Percentiles rank a stretch among this genome's conserved stretches.
Conservation (phyloP, 2,888 invertebrate species). For the Cecidostiba fungosa region DNA sequence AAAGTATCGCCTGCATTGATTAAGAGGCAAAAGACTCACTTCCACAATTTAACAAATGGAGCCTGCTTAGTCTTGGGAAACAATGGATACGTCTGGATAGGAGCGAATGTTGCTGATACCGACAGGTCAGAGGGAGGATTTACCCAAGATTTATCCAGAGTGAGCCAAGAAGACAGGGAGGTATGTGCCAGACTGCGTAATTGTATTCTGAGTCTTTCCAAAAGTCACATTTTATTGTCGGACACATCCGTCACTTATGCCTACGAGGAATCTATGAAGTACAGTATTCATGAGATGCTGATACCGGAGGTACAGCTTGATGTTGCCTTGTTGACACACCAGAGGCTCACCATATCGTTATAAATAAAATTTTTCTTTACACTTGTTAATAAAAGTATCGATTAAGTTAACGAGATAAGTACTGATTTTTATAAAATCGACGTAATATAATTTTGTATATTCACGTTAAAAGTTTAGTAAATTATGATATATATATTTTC, state of each 20-base stretch:
- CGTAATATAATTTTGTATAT: not conserved
- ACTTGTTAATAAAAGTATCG: constrained; percentile 1
- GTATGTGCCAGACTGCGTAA: constrained; percentile 94
- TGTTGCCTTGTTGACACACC: constrained; percentile 89
- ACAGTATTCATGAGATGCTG: constrained; percentile 88
- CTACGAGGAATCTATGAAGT: constrained; percentile 93
- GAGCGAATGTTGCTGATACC: constrained; percentile 85
- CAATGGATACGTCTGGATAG: constrained; percentile 98
- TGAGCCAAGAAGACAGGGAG: constrained; percentile 88
- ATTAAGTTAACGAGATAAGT: not conserved
- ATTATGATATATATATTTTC: not conserved
- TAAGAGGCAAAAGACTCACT: constrained; percentile 96
- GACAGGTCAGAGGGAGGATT: constrained; percentile 88
- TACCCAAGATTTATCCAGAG: constrained; percentile 86
- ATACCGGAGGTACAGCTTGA: constrained; percentile 93
- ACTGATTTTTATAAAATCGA: constrained; percentile 13
- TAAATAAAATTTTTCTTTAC: constrained; percentile 42
- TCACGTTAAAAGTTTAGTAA: not conserved
- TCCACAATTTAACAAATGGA: constrained; percentile 95
- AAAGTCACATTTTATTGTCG: constrained; percentile 93
- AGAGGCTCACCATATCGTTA: constrained; percentile 81
- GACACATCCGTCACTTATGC: constrained; percentile 96
- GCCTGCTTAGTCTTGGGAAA: constrained; percentile 96
- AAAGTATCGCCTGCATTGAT: constrained; percentile 96
- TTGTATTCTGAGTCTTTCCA: constrained; percentile 92